Conservation (phyloP, 2,113 vertebrate genomes). For the Ciconia stormi region DNA sequence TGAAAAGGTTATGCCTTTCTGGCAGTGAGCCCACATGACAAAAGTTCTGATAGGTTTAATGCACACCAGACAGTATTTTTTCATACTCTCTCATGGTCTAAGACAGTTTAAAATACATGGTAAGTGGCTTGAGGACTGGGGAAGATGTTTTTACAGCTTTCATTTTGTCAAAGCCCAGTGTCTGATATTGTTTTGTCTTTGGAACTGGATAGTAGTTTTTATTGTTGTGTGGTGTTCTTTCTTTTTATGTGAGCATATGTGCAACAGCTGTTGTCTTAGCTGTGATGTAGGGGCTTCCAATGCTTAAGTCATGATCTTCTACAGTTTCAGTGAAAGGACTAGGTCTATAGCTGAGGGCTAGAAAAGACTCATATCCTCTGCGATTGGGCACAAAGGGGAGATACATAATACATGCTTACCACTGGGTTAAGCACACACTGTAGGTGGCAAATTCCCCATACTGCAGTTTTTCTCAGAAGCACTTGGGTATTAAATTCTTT, state of each 20-base stretch:
- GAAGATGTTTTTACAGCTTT: neutral
- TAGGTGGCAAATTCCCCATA: neutral
- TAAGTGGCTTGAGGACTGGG: neutral
- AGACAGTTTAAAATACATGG: neutral
- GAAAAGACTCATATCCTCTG: neutral
- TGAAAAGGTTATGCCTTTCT: neutral
- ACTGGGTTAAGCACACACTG: rapidly evolving
- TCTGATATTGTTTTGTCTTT: neutral
- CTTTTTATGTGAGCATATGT: neutral
- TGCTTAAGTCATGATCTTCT: neutral
- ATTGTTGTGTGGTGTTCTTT: neutral
- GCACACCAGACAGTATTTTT: neutral
- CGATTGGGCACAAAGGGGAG: neutral
- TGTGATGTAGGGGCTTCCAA: neutral
- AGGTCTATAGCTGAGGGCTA: neutral
- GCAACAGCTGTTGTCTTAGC: neutral
- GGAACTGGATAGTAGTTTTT: neutral
- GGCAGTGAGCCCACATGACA: neutral
- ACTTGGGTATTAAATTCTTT: neutral
- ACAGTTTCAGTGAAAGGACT: neutral
- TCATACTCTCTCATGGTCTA: neutral
- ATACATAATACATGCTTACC: neutral
- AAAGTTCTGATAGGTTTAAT: neutral
- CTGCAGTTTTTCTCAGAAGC: neutral
- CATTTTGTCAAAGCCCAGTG: neutral